Evolutionary conservation across 2,113 vertebrate species (phyloP).

Genomic region (Rhinolophus sinicus): DNA sequence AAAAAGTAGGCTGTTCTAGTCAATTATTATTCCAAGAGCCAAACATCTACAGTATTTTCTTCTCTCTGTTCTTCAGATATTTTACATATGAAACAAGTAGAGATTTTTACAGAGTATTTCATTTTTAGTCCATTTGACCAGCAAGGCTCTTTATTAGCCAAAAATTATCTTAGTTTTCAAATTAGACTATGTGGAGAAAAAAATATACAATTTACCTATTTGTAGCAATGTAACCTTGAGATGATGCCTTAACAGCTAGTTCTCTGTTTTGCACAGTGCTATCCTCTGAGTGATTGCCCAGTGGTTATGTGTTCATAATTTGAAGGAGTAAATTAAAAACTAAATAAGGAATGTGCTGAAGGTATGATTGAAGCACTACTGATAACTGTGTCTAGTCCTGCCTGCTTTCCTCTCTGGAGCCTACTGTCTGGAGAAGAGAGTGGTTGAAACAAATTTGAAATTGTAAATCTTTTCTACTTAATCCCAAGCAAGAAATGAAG

Average conservation of each 20-base stretch:
- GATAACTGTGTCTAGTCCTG: background rate
- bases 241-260: background rate
- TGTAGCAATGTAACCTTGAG: background rate
- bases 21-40: constrained; percentile 53
- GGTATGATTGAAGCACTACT: background rate
- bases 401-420: background rate
- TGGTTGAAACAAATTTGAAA: constrained; percentile 42
- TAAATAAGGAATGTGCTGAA: background rate
- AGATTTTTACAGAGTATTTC: constrained; percentile 37
- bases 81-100: constrained; percentile 7
- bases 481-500: constrained; percentile 19
- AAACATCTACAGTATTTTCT: constrained; percentile 53
- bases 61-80: constrained; percentile 40
- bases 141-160: background rate
- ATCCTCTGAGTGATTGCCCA: background rate
- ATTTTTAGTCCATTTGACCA: background rate
- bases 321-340: constrained; percentile 48
- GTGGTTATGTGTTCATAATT: background rate
- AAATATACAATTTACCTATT: background rate
- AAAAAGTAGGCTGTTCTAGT: constrained; percentile 57
- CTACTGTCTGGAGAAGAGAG: background rate
- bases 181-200: background rate
- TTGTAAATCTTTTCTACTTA: constrained; percentile 16
- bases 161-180: constrained; percentile 5
- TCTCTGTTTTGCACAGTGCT: background rate